Evolutionary conservation across 1,140 invertebrate genomes (phyloP).

Genomic region (Neodiprion fabricii): DNA sequence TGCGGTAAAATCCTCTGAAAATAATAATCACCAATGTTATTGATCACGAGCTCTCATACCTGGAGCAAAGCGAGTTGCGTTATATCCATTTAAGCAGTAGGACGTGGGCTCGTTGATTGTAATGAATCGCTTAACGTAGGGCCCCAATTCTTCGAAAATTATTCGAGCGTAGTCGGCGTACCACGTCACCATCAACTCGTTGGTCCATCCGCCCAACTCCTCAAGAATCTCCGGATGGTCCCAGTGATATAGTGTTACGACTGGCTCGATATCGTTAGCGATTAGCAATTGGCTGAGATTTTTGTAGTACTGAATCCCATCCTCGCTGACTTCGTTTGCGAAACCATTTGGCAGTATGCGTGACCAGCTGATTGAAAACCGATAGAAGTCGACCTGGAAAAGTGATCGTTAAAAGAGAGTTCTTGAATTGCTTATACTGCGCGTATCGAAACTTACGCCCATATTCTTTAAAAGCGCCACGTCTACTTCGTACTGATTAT

Average conservation of each 20-base stretch:
- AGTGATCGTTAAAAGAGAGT: constrained; percentile 29
- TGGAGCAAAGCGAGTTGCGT: not conserved
- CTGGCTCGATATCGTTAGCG: too few species aligned
- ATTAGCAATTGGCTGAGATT: constrained; percentile 24
- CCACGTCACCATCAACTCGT: constrained; percentile 3
- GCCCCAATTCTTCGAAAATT: too few species aligned
- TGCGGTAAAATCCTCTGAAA: constrained; percentile 40
- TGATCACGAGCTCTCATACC: not conserved
- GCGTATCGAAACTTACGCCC: constrained; percentile 14
- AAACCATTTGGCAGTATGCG: not conserved
- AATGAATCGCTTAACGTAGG: too few species aligned
- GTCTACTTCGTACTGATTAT: constrained; percentile 39
- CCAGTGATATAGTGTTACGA: constrained; percentile 47
- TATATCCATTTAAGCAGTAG: not conserved
- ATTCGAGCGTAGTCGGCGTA: too few species aligned
- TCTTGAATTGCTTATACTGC: too few species aligned
- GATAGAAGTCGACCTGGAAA: constrained; percentile 37
- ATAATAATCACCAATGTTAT: too few species aligned
- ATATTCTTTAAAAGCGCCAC: constrained; percentile 36
- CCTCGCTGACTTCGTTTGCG: too few species aligned
- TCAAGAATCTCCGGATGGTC: constrained; percentile 44
- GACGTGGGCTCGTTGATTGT: too few species aligned
- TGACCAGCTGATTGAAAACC: constrained; percentile 19
- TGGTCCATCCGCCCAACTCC: constrained; percentile 55
- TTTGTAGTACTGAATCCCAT: not conserved